Evolutionary conservation across 2,888 invertebrate species (phyloP), one percentile per base, ranked within the genome.

Genomic region (Lasioglossum pauxillum): DNA sequence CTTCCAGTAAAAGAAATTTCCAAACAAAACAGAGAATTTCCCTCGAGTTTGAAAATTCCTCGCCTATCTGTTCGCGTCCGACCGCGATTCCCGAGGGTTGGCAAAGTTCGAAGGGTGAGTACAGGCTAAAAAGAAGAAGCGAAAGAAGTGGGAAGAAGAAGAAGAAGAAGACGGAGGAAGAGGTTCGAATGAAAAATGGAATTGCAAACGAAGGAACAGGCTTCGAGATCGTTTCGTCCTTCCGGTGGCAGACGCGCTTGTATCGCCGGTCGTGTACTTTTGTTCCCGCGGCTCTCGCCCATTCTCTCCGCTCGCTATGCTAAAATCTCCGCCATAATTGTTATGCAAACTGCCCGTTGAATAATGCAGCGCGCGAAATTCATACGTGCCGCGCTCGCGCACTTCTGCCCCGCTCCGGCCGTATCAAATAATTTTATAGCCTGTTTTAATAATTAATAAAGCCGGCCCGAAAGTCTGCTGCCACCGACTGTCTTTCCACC

Each of bases 311-410:
- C 84, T 83, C 88, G 88, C 88, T 89, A 92, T 91, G 91, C 91
- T 91, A 90, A 92, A 92, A 92, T 92, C 91, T 88, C 89, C 78
- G 88, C 88, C 92, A 91, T 92, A 92, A 92, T 92, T 92, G 92
- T 91, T 92, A 92, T 92, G 92, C 91, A 92, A 92, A 92, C 92
- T 87, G 90, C 82, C 82, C 87, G 88, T 88, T 92, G 92, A 92
- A 92, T 92, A 92, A 92, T 92, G 92, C 91, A 92, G 90, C 91
- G 87, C 89, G 91, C 89, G 92, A 92, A 91, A 92, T 92, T 92
- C 92, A 92, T 91, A 92, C 91, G 89, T 89, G 90, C 89, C 87
- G 90, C 86, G 87, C 81, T 57, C 86, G 83, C 88, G 89, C 91
- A 85, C 80, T 80, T 85, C 81, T 85, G 72, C 23, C 85, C 64